A percentile compares a stretch with the other conserved stretches of the same genome.
These are phyloP conservation scores for Grus americana DNA, from an alignment of 2,113 vertebrate genomes.

Conservation along the genomic window DNA sequence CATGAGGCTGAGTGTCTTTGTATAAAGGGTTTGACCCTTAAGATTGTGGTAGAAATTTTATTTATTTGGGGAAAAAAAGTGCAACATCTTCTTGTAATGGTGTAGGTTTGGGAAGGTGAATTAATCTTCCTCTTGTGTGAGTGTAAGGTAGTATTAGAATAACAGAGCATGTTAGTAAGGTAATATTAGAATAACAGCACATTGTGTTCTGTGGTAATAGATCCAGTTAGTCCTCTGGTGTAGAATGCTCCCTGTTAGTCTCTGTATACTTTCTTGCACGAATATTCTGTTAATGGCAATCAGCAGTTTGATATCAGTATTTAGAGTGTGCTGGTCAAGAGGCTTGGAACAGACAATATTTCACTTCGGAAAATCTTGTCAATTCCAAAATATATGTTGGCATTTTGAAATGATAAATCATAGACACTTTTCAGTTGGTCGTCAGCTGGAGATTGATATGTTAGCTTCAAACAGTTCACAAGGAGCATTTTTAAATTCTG, in stretches of 20 bases:
- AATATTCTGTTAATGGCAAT: background rate
- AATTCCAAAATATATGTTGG: background rate
- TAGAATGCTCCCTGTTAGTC: background rate
- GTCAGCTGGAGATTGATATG: background rate
- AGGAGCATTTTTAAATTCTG: background rate
- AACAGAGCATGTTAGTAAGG: background rate
- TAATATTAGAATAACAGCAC: background rate
- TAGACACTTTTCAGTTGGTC: background rate
- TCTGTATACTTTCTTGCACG: background rate
- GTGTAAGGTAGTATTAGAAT: background rate
- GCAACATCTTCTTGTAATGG: background rate
- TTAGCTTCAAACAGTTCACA: background rate
- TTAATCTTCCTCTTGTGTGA: background rate
- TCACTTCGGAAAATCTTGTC: background rate
- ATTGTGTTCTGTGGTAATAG: background rate
- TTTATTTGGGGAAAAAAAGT: background rate
- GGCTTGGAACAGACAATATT: background rate
- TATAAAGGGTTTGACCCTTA: background rate
- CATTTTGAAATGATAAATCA: background rate
- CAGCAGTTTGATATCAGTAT: background rate
- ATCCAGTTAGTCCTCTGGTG: background rate
- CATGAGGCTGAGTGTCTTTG: background rate
- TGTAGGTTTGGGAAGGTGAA: background rate
- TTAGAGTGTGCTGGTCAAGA: background rate
- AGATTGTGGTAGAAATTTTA: background rate